Evolutionary conservation across 2,888 invertebrate species (phyloP).

Genomic region (Acanthoscelides obtectus): DNA sequence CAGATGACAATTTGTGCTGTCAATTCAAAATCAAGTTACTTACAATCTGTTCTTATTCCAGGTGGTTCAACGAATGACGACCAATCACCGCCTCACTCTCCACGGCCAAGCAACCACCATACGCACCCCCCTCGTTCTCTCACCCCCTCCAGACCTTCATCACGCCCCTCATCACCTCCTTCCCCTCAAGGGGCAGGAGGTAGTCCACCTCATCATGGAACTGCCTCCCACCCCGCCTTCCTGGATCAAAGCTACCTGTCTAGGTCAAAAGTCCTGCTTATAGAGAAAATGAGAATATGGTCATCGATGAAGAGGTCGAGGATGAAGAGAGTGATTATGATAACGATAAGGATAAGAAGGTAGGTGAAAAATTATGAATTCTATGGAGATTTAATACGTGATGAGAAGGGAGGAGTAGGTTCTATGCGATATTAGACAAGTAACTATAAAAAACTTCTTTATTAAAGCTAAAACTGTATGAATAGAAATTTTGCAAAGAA

Average conservation of each 20-base stretch:
- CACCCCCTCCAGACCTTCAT: constrained; percentile 39
- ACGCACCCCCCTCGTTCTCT: constrained; percentile 19
- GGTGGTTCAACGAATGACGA: constrained; percentile 68
- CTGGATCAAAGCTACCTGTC: constrained; percentile 45
- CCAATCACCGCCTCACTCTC: constrained; percentile 63
- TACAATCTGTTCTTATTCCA: constrained; percentile 42
- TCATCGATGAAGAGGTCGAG: constrained; percentile 66
- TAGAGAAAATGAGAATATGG: constrained; percentile 54
- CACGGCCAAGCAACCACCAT: constrained; percentile 33
- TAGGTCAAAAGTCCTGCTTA: constrained; percentile 41
- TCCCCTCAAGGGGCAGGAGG: constrained; percentile 37
- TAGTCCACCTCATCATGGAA: constrained; percentile 37
- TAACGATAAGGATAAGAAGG: constrained; percentile 57
- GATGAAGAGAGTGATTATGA: constrained; percentile 73
- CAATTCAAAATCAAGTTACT: neutral
- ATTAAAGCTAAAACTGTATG: too few species aligned
- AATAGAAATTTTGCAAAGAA: too few species aligned
- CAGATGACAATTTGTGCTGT: too few species aligned
- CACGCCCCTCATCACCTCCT: constrained; percentile 52
- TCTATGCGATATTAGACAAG: too few species aligned
- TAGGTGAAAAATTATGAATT: too few species aligned
- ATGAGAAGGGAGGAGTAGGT: too few species aligned
- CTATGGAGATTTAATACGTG: too few species aligned
- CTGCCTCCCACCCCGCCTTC: constrained; percentile 46
- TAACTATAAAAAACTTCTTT: too few species aligned